Percentiles rank a stretch among this genome's conserved stretches.
These are phyloP conservation scores for Troilus luridus DNA, from an alignment of 2,888 invertebrate genomes.

Conservation along the genomic window DNA sequence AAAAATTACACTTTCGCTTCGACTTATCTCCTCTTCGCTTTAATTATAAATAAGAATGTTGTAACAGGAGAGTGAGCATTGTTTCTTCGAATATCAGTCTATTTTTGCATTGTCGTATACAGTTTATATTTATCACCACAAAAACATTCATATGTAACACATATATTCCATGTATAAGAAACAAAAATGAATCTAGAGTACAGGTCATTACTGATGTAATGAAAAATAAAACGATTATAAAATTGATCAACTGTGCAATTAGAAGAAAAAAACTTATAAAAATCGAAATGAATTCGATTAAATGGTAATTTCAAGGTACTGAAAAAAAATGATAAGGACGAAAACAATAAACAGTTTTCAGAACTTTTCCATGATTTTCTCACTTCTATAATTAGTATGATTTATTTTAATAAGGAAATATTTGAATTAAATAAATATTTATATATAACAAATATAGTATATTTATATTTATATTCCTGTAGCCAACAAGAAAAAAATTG, in stretches of 20 bases:
- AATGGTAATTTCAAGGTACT: neutral
- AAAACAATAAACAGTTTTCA: neutral
- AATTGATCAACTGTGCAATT: neutral
- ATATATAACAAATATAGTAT: too few species aligned
- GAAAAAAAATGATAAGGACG: neutral
- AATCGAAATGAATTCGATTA: too few species aligned
- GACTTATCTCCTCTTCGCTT: neutral
- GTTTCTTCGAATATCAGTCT: neutral
- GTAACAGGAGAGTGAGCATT: neutral
- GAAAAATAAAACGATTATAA: neutral
- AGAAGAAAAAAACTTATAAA: neutral
- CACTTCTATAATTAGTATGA: too few species aligned
- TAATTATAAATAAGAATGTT: neutral
- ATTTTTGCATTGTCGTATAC: neutral
- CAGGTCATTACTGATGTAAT: neutral
- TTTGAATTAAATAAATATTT: too few species aligned
- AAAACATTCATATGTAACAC: neutral
- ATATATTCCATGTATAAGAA: neutral
- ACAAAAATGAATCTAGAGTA: neutral
- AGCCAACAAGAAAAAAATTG: too few species aligned
- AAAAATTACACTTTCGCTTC: slow-evolving; percentile 5
- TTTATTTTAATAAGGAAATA: too few species aligned
- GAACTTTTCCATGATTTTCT: too few species aligned
- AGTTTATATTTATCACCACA: neutral
- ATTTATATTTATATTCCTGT: too few species aligned